Conservation (phyloP, 1,140 invertebrate genomes). For the Oreohelix idahoensis region DNA sequence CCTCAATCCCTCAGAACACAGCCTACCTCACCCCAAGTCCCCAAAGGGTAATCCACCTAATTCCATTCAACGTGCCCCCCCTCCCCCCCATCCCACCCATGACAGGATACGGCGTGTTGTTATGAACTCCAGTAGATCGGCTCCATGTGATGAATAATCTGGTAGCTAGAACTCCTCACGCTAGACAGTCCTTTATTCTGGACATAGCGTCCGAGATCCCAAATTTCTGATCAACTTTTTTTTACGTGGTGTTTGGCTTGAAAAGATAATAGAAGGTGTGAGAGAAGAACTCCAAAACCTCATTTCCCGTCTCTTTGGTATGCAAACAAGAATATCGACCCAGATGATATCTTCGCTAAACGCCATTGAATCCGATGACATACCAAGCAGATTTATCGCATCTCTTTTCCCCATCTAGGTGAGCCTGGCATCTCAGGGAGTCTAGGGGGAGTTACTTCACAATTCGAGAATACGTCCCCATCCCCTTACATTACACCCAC, state of each 20-base stretch:
- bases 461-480: too few relatives aligned
- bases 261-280: background rate
- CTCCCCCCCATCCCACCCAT: too few relatives aligned
- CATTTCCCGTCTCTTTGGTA: slow-evolving; percentile 8
- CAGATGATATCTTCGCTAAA: background rate
- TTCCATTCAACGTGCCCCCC: too few relatives aligned
- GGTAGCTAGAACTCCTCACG: background rate
- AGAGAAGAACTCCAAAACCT: background rate
- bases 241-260: background rate
- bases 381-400: background rate
- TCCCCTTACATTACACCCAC: too few relatives aligned
- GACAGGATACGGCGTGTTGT: too few relatives aligned
- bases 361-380: slow-evolving; percentile 7
- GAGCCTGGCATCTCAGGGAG: too few relatives aligned
- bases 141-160: background rate
- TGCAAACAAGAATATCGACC: slow-evolving; percentile 12
- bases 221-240: background rate
- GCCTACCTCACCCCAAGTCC: too few relatives aligned
- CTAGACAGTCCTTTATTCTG: background rate
- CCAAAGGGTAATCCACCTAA: too few relatives aligned
- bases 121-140: background rate
- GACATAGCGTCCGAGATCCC: background rate
- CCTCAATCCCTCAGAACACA: too few relatives aligned
- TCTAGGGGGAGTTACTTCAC: too few relatives aligned
- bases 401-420: background rate